A percentile compares a stretch with the other conserved stretches of the same genome.
Conservation (phyloP, 2,797 vertebrate genomes). For the Cichlasoma orientale region DNA sequence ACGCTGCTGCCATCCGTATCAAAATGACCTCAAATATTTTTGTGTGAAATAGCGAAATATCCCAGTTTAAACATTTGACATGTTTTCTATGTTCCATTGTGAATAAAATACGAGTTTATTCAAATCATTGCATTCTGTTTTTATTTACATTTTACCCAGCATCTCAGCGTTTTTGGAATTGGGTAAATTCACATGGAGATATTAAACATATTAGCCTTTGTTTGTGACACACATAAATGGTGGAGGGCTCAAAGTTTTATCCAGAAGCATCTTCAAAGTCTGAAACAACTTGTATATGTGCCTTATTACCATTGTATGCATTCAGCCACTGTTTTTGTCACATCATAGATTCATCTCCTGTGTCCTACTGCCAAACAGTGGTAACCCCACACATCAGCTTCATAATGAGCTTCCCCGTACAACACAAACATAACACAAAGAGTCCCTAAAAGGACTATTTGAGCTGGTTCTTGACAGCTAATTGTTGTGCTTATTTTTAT, state of each 20-base stretch:
- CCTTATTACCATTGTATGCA: too few relatives aligned
- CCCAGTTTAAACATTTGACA: too few relatives aligned
- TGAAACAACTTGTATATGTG: too few relatives aligned
- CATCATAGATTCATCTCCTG: not conserved
- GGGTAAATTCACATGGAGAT: too few relatives aligned
- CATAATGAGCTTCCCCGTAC: too few relatives aligned
- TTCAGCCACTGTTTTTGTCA: not conserved
- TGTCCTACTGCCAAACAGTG: not conserved
- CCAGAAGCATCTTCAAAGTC: not conserved
- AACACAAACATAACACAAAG: not conserved
- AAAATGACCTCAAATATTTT: not conserved
- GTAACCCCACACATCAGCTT: not conserved
- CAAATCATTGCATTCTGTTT: not conserved
- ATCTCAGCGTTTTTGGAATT: not conserved
- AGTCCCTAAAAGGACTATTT: not conserved
- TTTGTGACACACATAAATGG: fast-evolving
- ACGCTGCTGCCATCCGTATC: too few relatives aligned
- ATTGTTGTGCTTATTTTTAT: not conserved
- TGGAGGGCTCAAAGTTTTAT: not conserved
- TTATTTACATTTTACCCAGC: fast-evolving
- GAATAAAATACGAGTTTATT: not conserved
- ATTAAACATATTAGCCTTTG: fast-evolving
- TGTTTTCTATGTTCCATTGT: not conserved
- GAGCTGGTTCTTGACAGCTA: not conserved
- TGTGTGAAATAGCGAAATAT: not conserved